Base-by-base conservation (phyloP, 2,888 invertebrate species). In the Phengaris alcon region DNA sequence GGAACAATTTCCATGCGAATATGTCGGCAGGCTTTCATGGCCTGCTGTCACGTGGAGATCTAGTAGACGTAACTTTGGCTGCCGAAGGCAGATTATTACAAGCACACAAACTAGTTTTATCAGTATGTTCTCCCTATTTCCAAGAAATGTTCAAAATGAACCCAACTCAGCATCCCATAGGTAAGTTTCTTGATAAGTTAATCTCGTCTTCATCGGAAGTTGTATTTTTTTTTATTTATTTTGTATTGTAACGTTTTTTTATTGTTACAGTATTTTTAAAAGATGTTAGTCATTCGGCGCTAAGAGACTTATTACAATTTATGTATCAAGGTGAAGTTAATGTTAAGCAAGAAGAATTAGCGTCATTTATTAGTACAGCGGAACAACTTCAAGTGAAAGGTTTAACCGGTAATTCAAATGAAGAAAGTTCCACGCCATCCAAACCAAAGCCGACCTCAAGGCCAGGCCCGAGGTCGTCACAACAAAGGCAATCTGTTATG, bases 1-100 rank as follows among this genome's bases (percentile, higher is more conserved):
- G 96, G 96, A 96, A 96, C 93, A 96, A 96, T 93, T 96, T 96
- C 93, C 95, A 95, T 91, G 95, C 95, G 80, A 96, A 96, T 84
- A 94, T 96, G 93, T 95, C 95, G 79, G 95, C 95, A 88, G 95
- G 95, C 83, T 96, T 96, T 87, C 95, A 96, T 84, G 95, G 95
- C 88, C 94, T 96, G 86, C 89, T 96, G 88, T 95, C 95, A 85
- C 95, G 95, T 87, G 95, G 95, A 79, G 95, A 95, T 87, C 88
- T 96, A 83, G 96, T 96, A 81, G 96, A 96, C 82, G 96, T 96
- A 77, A 96, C 96, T 55, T 88, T 96, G 84, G 96, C 96, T 83
- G 96, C 96, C 83, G 96, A 95, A 87, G 96, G 96, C 85, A 94
- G 95, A 81, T 93, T 95, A 86, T 93, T 96, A 81, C 95, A 96